Evolutionary conservation across 2,797 vertebrate genomes (phyloP).

Genomic region (Pempheris klunzingeri): DNA sequence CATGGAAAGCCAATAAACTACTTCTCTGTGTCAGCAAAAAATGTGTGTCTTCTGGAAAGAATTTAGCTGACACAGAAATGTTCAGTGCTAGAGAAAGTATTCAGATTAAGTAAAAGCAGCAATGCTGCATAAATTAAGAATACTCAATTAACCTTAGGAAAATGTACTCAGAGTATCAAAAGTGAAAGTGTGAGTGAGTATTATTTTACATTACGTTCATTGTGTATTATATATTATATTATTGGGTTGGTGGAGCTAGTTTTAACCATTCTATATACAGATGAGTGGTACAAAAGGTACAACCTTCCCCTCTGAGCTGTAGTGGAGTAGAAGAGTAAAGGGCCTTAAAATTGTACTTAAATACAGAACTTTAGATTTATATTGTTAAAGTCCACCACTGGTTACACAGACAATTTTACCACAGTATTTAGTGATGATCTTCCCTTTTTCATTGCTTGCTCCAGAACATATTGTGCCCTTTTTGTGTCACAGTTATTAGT

Average conservation of each 20-base stretch:
- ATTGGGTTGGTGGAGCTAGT: neutral
- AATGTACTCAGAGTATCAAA: neutral
- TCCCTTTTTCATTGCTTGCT: neutral
- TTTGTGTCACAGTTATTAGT: neutral
- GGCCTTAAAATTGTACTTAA: neutral
- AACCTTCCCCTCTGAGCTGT: neutral
- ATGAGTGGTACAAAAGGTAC: neutral
- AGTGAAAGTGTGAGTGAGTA: neutral
- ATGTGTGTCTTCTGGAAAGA: neutral
- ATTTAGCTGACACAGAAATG: neutral
- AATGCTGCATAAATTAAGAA: neutral
- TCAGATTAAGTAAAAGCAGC: neutral
- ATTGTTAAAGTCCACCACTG: neutral
- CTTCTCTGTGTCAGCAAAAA: constrained; percentile 4
- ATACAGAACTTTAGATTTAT: neutral
- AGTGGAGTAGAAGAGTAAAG: neutral
- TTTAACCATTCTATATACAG: neutral
- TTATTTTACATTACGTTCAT: neutral
- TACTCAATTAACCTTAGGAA: neutral
- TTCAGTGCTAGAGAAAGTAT: neutral
- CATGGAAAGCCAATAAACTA: neutral
- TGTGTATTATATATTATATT: neutral
- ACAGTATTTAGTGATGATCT: neutral
- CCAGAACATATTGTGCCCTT: neutral
- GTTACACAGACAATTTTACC: neutral